A percentile compares a stretch with the other conserved stretches of the same genome.
phyloP scores from a whole-genome alignment of 2,113 vertebrate species.

The Sisor rabdophorus region DNA sequence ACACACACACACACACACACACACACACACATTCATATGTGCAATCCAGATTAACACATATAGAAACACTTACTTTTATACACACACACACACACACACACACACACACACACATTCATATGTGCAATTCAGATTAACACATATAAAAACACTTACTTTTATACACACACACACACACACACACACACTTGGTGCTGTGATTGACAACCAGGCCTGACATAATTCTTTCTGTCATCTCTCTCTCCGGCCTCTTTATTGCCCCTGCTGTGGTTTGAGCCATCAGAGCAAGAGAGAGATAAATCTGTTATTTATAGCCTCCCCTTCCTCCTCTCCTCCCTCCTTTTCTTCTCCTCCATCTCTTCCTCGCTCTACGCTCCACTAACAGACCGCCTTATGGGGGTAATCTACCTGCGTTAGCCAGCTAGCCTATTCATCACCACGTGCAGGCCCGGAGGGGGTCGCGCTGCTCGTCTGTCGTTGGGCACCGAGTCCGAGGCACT shows the following conservation, averaged over 20 bases:
- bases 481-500: not conserved
- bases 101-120: conserved; percentile 32
- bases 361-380: conserved; percentile 38
- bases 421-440: conserved; percentile 51
- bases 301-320: conserved; percentile 82
- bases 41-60: conserved; percentile 39
- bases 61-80: conserved; percentile 24
- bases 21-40: conserved; percentile 27
- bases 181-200: conserved; percentile 73
- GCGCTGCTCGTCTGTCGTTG: conserved; percentile 38
- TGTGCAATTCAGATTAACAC: conserved; percentile 34
- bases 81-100: conserved; percentile 57
- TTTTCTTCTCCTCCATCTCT: conserved; percentile 45
- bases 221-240: conserved; percentile 81
- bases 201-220: conserved; percentile 90
- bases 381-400: conserved; percentile 51
- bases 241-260: conserved; percentile 81
- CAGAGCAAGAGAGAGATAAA: conserved; percentile 85
- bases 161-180: conserved; percentile 49
- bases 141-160: conserved; percentile 31
- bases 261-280: conserved; percentile 76
- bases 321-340: conserved; percentile 17
- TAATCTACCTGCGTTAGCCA: conserved; percentile 53
- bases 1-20: conserved; percentile 33
- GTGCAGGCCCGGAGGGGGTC: conserved; percentile 44